These are phyloP conservation scores for Heliopora coerulea DNA, from an alignment of 92 coral and sea anemone genomes.

Conservation along the genomic window DNA sequence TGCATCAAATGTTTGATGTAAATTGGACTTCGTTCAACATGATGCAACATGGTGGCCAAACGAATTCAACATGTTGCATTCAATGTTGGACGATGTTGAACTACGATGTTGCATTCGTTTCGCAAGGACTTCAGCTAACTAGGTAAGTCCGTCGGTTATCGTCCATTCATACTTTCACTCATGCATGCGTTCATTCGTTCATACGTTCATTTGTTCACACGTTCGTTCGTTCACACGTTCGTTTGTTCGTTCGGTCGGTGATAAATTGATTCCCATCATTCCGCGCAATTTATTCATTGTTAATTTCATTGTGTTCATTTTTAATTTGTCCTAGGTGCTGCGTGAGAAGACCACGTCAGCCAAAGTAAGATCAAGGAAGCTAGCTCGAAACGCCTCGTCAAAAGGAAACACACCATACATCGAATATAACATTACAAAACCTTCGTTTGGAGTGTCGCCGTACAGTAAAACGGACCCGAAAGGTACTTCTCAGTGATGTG, in stretches of 20 bases:
- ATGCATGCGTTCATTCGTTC: background rate
- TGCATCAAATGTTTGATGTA: no score
- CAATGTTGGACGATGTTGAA: no score
- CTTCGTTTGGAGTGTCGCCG: conserved; percentile 74
- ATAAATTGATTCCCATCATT: no score
- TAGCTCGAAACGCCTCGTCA: conserved; percentile 57
- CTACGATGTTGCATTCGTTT: no score
- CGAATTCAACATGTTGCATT: no score
- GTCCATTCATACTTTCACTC: background rate
- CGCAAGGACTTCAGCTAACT: no score
- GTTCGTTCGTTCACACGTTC: conserved; percentile 1
- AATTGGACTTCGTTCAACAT: no score
- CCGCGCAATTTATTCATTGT: no score
- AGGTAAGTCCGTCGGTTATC: no score
- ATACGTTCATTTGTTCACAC: background rate
- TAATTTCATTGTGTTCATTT: background rate
- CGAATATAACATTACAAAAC: conserved; percentile 87
- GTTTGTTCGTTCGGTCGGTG: conserved; percentile 1
- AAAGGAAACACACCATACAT: conserved; percentile 66
- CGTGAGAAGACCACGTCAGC: conserved; percentile 71
- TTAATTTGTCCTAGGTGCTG: conserved; percentile 42
- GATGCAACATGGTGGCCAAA: no score
- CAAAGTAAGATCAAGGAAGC: conserved; percentile 69
- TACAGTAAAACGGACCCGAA: conserved; percentile 94
- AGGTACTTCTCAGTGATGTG: conserved; percentile 44